Conservation (phyloP, 2,797 vertebrate species). For the Melanogrammus aeglefinus region DNA sequence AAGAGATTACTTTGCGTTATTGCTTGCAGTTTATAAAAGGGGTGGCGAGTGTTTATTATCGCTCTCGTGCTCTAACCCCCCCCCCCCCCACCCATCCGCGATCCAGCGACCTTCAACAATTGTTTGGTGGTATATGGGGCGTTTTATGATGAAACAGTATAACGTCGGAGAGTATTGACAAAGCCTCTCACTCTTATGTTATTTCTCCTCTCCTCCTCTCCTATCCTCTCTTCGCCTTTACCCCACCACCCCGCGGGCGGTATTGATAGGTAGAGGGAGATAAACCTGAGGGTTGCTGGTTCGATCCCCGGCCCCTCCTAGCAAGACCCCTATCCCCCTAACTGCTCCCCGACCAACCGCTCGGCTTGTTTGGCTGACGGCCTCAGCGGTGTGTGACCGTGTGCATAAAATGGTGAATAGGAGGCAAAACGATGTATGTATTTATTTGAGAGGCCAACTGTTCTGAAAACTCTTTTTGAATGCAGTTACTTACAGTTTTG, state of each 20-base stretch:
- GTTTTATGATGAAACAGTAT: slow-evolving; percentile 30
- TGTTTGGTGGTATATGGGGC: slow-evolving; percentile 18
- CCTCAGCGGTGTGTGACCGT: no score
- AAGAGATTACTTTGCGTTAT: slow-evolving; percentile 57
- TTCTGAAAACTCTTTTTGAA: no score
- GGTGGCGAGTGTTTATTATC: slow-evolving; percentile 24
- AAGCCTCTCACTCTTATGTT: neutral
- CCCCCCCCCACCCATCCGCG: neutral
- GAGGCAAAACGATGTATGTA: no score
- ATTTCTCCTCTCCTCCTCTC: neutral
- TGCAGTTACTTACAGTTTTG: no score
- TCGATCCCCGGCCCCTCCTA: neutral
- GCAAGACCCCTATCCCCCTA: slow-evolving; percentile 11
- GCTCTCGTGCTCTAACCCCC: neutral
- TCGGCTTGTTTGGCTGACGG: no score
- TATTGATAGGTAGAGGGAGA: no score
- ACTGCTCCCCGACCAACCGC: neutral
- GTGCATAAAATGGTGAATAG: no score
- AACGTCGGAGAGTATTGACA: neutral
- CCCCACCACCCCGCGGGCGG: neutral
- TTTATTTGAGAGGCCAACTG: no score
- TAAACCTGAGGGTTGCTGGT: neutral
- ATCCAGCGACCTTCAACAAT: slow-evolving; percentile 17
- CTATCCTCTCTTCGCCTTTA: no score
- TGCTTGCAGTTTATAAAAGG: slow-evolving; percentile 48